These are phyloP conservation scores for Tetragnatha versicolor DNA, from an alignment of 1,140 invertebrate genomes.

Conservation along the genomic window DNA sequence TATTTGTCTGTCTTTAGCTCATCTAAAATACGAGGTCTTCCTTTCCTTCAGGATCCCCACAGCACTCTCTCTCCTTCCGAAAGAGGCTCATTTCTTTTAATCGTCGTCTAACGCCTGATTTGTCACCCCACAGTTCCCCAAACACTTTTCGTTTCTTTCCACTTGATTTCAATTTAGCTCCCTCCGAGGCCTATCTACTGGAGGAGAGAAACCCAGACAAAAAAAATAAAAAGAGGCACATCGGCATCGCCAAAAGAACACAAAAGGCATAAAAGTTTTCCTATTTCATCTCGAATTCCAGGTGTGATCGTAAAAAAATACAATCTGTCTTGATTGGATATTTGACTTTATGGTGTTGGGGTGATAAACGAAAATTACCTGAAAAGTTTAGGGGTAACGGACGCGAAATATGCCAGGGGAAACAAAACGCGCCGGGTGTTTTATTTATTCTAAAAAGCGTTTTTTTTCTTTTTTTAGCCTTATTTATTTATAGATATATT, in stretches of 20 bases:
- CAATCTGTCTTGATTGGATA: conserved; percentile 53
- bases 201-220: background rate
- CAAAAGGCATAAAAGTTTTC: conserved; percentile 33
- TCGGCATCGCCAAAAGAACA: background rate
- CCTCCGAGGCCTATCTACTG: no score
- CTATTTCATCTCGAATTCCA: conserved; percentile 37
- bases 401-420: conserved; percentile 17
- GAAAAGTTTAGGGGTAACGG: conserved; percentile 42
- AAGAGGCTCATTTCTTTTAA: no score
- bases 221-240: background rate
- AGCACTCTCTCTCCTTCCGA: no score
- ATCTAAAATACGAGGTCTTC: no score
- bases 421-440: conserved; percentile 14
- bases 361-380: conserved; percentile 50
- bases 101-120: no score
- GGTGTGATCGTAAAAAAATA: conserved; percentile 41
- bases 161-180: no score
- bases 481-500: no score
- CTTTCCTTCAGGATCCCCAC: no score
- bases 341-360: conserved; percentile 44
- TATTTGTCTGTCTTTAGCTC: no score
- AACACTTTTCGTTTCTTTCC: no score
- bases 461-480: conserved; percentile 18
- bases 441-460: conserved; percentile 41
- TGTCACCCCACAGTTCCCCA: no score